Evolutionary conservation across 2,113 vertebrate genomes (phyloP).

Genomic region (Phaethornis superciliosus): DNA sequence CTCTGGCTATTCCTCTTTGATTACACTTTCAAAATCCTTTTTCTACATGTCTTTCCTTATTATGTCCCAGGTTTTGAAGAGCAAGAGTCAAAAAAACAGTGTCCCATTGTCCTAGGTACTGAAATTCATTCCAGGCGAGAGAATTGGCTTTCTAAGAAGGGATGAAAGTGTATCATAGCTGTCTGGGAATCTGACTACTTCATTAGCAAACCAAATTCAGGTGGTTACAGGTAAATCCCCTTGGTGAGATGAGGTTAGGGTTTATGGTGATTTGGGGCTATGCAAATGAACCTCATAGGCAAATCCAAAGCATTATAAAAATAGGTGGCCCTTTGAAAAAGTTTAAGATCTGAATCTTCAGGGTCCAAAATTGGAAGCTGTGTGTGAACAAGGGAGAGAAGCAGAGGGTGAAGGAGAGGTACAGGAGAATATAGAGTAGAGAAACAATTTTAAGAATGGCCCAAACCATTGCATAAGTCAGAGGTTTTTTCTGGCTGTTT

Average conservation of each 20-base stretch:
- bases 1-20: background rate
- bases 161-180: constrained; percentile 15
- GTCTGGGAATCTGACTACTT: constrained; percentile 45
- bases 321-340: constrained; percentile 50
- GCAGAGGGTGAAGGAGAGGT: too few relatives aligned
- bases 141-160: constrained; percentile 53
- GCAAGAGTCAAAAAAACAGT: background rate
- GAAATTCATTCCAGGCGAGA: background rate
- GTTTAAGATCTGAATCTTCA: constrained; percentile 19
- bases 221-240: constrained; percentile 61
- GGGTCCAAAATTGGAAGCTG: background rate
- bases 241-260: constrained; percentile 31
- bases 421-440: background rate
- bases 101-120: background rate
- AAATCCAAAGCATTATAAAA: constrained; percentile 64
- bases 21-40: background rate
- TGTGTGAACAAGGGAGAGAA: background rate
- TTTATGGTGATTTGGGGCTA: constrained; percentile 62
- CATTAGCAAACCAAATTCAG: constrained; percentile 58
- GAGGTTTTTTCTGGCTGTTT: background rate
- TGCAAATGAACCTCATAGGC: constrained; percentile 31
- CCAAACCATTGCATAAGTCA: background rate
- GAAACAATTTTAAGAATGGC: background rate
- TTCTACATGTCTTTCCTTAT: background rate
- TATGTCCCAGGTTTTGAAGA: background rate